Base-by-base conservation (phyloP, 2,888 invertebrate genomes). In the Campoplex nolae region DNA sequence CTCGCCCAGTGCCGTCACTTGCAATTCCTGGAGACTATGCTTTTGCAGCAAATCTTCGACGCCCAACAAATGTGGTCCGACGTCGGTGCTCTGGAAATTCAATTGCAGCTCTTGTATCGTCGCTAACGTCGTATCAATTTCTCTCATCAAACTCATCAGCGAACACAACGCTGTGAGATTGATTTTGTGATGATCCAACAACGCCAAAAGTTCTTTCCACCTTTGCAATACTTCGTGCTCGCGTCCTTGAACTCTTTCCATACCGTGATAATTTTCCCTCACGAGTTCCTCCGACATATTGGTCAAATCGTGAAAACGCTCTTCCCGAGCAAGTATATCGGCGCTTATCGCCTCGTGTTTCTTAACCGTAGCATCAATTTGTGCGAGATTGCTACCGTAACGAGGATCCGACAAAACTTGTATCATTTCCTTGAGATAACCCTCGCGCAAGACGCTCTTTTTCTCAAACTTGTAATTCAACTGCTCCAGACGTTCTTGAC, bases 321-420 rank as follows among this genome's bases (percentile, higher is more conserved):
- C 99, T 92, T 98, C 98, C 83, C 97, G 96, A 18, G 99, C 98
- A 79, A 99, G 95, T 82, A 99, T 99, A 93, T 99, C 99, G 0
- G 99, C 99, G 87, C 98, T 98, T 88, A 99, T 99, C 23, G 99
- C 99, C 95, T 99, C 99, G 93, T 99, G 99, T 93, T 99, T 99
- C 95, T 99, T 99, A 62, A 99, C 97, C 0, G 99, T 98, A 1
- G 99, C 99, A 94, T 99, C 99, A 0, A 99, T 98, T 93, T 99
- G 99, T 0, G 97, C 96, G 90, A 99, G 95, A 95, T 98, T 98
- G 90, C 97, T 97, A 2, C 98, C 98, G 94, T 98, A 98, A 82
- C 98, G 96, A 0, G 98, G 98, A 95, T 98, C 98, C 0, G 98
- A 97, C 28, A 99, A 95, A 23, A 99, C 98, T 94, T 98, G 98